These are phyloP conservation scores for Psittacula cyanocephala DNA, from an alignment of 2,113 vertebrate species.

Conservation along the genomic window DNA sequence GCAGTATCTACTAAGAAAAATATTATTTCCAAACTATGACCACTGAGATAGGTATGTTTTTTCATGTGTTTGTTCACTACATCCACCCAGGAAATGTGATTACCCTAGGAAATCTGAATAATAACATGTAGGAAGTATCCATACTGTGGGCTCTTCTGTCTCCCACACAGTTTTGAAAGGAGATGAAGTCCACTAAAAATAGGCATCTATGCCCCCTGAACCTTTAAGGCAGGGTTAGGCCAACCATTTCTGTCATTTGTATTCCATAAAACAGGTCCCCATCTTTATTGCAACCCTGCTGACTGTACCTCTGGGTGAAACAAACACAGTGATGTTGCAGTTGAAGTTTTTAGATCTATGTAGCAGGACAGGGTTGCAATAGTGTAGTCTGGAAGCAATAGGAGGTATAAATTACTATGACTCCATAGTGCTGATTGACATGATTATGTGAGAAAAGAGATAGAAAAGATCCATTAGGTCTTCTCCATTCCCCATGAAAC, in stretches of 20 bases:
- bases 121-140: not conserved
- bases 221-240: not conserved
- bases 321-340: not conserved
- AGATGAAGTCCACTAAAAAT: not conserved
- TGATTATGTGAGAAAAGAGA: constrained; percentile 31
- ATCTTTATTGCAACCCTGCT: not conserved
- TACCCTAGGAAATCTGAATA: not conserved
- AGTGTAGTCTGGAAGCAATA: not conserved
- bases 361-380: not conserved
- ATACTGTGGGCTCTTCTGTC: not conserved
- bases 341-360: not conserved
- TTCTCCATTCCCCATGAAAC: constrained; percentile 18
- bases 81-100: not conserved
- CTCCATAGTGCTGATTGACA: not conserved
- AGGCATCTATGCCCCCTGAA: not conserved
- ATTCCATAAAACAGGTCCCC: not conserved
- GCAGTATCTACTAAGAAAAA: not conserved
- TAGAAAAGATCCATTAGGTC: constrained; percentile 30
- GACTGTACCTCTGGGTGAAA: not conserved
- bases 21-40: not conserved
- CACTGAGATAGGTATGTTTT: not conserved
- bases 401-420: constrained; percentile 5
- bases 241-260: not conserved
- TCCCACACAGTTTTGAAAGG: not conserved
- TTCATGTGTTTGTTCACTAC: not conserved